Conservation (phyloP, 1,140 invertebrate species). For the Megathymus violae region DNA sequence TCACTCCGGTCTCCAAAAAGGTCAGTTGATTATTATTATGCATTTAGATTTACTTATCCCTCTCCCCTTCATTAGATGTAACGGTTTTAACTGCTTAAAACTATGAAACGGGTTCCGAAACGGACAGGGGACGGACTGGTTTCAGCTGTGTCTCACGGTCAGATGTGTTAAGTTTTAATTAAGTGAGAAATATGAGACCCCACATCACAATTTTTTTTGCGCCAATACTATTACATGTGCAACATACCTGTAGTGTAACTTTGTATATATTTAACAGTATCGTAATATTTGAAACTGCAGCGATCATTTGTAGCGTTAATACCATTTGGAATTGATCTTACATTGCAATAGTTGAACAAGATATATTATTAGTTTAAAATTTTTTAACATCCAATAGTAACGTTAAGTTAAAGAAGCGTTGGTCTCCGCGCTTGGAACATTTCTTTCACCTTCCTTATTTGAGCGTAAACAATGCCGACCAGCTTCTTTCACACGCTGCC, state of each 20-base stretch:
- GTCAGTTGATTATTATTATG: constrained; percentile 78
- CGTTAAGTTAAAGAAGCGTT: constrained; percentile 65
- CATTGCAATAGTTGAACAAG: background rate
- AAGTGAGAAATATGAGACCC: constrained; percentile 43
- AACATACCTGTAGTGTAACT: background rate
- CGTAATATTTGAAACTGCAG: too few relatives aligned
- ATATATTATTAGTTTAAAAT: constrained; percentile 38
- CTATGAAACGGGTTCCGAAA: constrained; percentile 78
- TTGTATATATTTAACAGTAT: too few relatives aligned
- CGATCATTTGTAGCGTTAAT: background rate
- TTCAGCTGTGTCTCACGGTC: constrained; percentile 68
- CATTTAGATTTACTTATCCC: constrained; percentile 68
- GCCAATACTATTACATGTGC: background rate
- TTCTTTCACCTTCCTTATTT: constrained; percentile 79
- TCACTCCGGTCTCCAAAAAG: constrained; percentile 69
- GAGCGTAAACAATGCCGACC: constrained; percentile 79
- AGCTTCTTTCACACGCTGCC: constrained; percentile 80
- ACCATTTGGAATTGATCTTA: background rate
- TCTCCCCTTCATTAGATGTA: constrained; percentile 82
- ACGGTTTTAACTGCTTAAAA: constrained; percentile 82
- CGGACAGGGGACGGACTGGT: constrained; percentile 68
- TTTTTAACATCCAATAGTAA: constrained; percentile 65
- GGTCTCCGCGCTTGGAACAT: constrained; percentile 53
- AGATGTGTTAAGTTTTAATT: constrained; percentile 75
- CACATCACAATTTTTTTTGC: background rate